These are phyloP conservation scores for Heliconius cydno DNA, from an alignment of 2,888 invertebrate species.

Conservation along the genomic window DNA sequence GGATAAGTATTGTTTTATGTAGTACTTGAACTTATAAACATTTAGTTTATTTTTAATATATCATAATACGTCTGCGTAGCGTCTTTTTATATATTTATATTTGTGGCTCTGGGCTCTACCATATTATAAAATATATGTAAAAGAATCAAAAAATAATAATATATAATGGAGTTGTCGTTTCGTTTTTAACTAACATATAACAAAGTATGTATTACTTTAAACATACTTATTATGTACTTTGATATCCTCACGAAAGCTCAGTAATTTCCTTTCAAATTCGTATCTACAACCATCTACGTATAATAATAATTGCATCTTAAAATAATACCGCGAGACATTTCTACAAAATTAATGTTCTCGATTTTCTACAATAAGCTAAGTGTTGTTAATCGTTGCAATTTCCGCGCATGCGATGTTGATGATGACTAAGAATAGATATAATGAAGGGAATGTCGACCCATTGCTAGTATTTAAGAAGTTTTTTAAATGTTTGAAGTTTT, in stretches of 20 bases:
- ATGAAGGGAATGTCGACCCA: not conserved
- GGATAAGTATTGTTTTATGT: not conserved
- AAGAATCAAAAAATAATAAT: too few relatives aligned
- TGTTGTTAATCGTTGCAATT: slow-evolving; percentile 63
- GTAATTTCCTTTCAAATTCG: not conserved
- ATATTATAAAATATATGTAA: too few relatives aligned
- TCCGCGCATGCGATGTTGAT: slow-evolving; percentile 45
- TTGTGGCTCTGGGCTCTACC: too few relatives aligned
- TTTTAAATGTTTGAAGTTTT: slow-evolving; percentile 1
- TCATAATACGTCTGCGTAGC: not conserved
- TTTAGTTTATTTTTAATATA: not conserved
- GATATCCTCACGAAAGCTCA: too few relatives aligned
- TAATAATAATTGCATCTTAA: not conserved
- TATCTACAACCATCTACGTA: not conserved
- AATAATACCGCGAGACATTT: slow-evolving; percentile 9
- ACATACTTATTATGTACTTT: too few relatives aligned
- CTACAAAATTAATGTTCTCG: slow-evolving; percentile 10
- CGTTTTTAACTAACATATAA: too few relatives aligned
- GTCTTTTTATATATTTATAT: too few relatives aligned
- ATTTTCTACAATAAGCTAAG: slow-evolving; percentile 55
- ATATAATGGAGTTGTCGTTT: too few relatives aligned
- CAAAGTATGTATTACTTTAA: too few relatives aligned
- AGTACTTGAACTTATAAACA: not conserved
- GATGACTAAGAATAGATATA: slow-evolving; percentile 44
- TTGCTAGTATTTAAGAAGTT: not conserved